Percentiles rank a stretch among this genome's conserved stretches.
phyloP scores from a whole-genome alignment of 2,888 invertebrate species.

The Fragum fragum region DNA sequence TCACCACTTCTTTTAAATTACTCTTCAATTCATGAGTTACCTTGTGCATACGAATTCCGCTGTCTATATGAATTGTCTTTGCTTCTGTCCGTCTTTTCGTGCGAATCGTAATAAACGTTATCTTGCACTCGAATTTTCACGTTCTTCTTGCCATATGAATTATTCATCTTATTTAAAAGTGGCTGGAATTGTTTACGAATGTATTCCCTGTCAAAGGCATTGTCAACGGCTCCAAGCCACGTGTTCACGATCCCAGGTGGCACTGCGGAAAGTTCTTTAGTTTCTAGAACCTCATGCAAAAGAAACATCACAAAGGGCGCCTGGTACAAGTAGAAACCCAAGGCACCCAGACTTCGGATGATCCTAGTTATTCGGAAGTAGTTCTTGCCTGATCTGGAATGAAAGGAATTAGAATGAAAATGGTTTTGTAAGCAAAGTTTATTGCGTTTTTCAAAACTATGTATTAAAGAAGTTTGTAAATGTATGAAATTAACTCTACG shows the following conservation, averaged over 20 bases:
- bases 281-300: slow-evolving; percentile 71
- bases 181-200: slow-evolving; percentile 42
- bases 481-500: too few relatives aligned
- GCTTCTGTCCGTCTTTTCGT: not conserved
- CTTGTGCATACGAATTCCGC: not conserved
- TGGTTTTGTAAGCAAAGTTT: too few relatives aligned
- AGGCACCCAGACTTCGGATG: slow-evolving; percentile 80
- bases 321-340: slow-evolving; percentile 77
- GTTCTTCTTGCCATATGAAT: slow-evolving; percentile 26
- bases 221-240: slow-evolving; percentile 46
- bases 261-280: slow-evolving; percentile 40
- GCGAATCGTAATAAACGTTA: slow-evolving; percentile 1
- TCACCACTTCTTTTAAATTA: too few relatives aligned
- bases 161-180: slow-evolving; percentile 25
- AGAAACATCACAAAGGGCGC: slow-evolving; percentile 75
- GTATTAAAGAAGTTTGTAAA: too few relatives aligned
- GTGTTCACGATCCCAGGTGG: slow-evolving; percentile 32
- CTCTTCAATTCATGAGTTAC: too few relatives aligned
- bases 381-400: slow-evolving; percentile 77
- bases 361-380: slow-evolving; percentile 82
- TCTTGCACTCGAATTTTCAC: slow-evolving; percentile 13
- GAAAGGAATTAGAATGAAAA: too few relatives aligned
- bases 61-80: not conserved
- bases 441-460: too few relatives aligned
- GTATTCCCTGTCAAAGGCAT: slow-evolving; percentile 52